Evolutionary conservation across 2,888 invertebrate genomes (phyloP).

Genomic region (Netelia inedita): DNA sequence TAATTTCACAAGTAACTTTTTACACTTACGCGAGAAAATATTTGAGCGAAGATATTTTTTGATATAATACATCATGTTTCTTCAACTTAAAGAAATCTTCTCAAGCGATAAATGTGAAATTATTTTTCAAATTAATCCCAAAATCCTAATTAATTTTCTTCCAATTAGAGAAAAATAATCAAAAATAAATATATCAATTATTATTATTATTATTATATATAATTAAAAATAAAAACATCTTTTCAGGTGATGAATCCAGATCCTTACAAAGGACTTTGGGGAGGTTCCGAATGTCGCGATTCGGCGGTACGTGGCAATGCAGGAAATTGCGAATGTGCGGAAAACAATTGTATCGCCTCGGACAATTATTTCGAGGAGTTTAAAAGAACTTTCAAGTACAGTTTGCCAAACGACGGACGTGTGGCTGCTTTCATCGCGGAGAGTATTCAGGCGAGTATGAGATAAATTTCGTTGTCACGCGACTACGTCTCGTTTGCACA

Average conservation of each 20-base stretch:
- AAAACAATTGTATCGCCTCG: conserved; percentile 89
- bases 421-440: conserved; percentile 97
- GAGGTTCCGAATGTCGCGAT: conserved; percentile 95
- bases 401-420: conserved; percentile 90
- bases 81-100: not conserved
- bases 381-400: conserved; percentile 91
- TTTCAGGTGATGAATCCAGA: conserved; percentile 95
- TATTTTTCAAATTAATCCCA: not conserved
- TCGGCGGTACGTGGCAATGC: conserved; percentile 90
- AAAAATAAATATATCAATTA: conserved; percentile 4
- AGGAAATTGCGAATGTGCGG: conserved; percentile 89
- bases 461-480: not conserved
- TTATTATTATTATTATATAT: no score
- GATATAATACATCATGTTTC: not conserved
- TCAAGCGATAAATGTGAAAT: not conserved
- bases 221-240: conserved; percentile 17
- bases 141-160: not conserved
- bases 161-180: not conserved
- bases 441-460: conserved; percentile 91
- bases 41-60: not conserved
- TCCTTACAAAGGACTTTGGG: conserved; percentile 96
- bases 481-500: conserved; percentile 3
- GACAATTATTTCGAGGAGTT: conserved; percentile 94
- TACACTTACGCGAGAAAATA: not conserved
- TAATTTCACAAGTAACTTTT: no score